Evolutionary conservation across 2,797 vertebrate species (phyloP), one percentile per base, ranked within the genome.

Genomic region (Eulemur rubriventer): DNA sequence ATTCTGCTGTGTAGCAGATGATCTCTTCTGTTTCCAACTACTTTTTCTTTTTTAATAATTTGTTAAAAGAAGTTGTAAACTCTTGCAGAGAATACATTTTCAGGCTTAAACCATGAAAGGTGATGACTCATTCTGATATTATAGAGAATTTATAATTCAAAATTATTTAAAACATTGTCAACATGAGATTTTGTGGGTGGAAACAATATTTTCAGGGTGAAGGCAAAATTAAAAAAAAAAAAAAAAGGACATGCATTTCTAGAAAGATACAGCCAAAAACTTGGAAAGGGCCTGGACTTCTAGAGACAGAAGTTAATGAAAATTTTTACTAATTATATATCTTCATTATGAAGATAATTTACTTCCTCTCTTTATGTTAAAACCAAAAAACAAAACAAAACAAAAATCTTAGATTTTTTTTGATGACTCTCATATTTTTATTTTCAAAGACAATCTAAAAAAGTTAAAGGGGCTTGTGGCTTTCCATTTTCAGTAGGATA

Each of bases 401-500:
- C 33, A 2, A 55, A 78, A 78, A 18, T 35, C 3, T 78, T 55
- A 78, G n/a, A 63, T 63, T 55, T 55, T 55, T 63, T n/a, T 65
- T 65, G 18, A 76, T 85, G 28, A 14, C 28, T 82, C 92, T 94
- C 26, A 17, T 46, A 33, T 91, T 67, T 89, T 94, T 86, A 0
- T 30, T 69, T 96, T 97, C 87, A 16, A 57, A 94, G 79, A 72
- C 2, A 75, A 78, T 7, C 10, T 61, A 28, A n/a, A 93, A 94
- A 97, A 93, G 81, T 97, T 89, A 73, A 94, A 65, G 59, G 94
- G 57, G 57, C 83, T 95, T 96, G 24, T 78, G 55, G 67, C 55
- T 95, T 38, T 89, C 87, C 26, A 50, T 84, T 95, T 96, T 80
- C 61, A 43, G 38, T 48, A 95, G 35, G 70, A 85, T 93, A 96